A percentile compares a stretch with the other conserved stretches of the same genome.
phyloP scores from a whole-genome alignment of 2,888 invertebrate genomes.

The Clostera curtula region DNA sequence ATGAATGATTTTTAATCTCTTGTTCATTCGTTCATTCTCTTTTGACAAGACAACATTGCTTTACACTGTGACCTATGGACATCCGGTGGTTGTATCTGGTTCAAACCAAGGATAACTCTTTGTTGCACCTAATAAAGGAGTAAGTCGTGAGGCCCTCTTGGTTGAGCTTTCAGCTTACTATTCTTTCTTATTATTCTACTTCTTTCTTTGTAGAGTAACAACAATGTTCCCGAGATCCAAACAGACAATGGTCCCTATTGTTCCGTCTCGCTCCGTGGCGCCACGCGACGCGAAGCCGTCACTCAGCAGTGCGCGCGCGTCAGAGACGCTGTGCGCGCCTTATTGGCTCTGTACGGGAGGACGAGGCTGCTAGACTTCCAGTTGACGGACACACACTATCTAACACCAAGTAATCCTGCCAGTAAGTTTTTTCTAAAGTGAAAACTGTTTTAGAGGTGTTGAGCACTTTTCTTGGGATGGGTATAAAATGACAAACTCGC shows the following conservation, averaged over 20 bases:
- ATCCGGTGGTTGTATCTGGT: too few species aligned
- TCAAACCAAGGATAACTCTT: too few species aligned
- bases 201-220: conserved; percentile 26
- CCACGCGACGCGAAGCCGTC: conserved; percentile 76
- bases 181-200: not conserved
- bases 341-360: conserved; percentile 90
- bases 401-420: conserved; percentile 57
- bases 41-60: too few species aligned
- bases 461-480: too few species aligned
- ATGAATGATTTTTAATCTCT: too few species aligned
- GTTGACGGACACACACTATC: conserved; percentile 76
- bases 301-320: conserved; percentile 81
- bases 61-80: too few species aligned
- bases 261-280: conserved; percentile 76
- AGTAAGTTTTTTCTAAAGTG: conserved; percentile 20
- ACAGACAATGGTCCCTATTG: conserved; percentile 82
- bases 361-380: conserved; percentile 90
- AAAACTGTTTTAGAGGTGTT: too few species aligned
- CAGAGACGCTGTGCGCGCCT: conserved; percentile 85
- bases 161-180: too few species aligned
- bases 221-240: conserved; percentile 75
- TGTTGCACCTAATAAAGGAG: too few species aligned
- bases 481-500: too few species aligned
- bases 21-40: too few species aligned
- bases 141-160: too few species aligned